Percentiles rank a stretch among this genome's conserved stretches.
Conservation (phyloP, 2,888 invertebrate species). For the Rhagonycha lutea region DNA sequence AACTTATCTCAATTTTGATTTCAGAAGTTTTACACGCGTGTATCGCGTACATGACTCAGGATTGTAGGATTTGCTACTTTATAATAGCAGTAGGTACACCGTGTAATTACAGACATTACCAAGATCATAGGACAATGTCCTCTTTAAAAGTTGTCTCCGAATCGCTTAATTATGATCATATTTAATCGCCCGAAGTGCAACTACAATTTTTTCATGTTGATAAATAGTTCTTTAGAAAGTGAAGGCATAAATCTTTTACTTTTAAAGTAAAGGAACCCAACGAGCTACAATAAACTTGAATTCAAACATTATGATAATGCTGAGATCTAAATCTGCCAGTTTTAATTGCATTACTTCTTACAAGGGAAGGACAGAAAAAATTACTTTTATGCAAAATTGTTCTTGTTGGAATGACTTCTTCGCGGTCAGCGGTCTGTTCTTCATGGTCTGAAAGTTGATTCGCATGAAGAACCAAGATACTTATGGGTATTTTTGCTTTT, state of each 20-base stretch:
- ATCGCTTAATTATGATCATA: background rate
- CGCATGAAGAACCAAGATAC: conserved; percentile 14
- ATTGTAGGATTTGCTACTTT: background rate
- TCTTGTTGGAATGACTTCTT: conserved; percentile 8
- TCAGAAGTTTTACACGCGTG: background rate
- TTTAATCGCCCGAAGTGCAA: background rate
- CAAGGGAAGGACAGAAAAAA: background rate
- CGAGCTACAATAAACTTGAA: background rate
- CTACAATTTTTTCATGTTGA: background rate
- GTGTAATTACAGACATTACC: background rate
- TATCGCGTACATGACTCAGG: background rate
- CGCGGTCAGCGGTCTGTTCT: conserved; percentile 25
- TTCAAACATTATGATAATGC: background rate
- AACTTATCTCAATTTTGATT: background rate
- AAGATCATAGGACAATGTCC: background rate
- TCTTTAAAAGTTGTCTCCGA: background rate
- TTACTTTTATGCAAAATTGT: conserved; percentile 4
- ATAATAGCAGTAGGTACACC: background rate
- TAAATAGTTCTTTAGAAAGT: background rate
- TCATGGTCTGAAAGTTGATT: conserved; percentile 24
- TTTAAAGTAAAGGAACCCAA: background rate
- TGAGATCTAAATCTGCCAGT: background rate
- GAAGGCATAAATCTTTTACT: background rate
- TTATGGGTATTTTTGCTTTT: background rate
- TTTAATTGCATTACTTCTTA: conserved; percentile 1